Evolutionary conservation across 2,888 invertebrate genomes (phyloP), one percentile per base, ranked within the genome.

Genomic region (Molorchus minor): DNA sequence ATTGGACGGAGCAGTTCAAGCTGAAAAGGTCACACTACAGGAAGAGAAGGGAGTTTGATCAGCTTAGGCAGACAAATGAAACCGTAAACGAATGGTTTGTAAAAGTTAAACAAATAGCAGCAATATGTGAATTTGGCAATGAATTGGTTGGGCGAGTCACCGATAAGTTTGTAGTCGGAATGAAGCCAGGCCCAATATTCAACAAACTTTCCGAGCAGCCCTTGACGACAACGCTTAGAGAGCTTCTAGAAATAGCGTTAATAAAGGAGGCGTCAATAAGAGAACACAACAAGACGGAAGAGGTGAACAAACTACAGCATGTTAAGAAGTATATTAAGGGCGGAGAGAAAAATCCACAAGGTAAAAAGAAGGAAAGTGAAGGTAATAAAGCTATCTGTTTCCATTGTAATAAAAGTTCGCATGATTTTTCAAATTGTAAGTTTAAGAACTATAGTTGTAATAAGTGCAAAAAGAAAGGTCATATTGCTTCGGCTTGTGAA

Each of bases 1-100:
- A 12, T 52, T 64, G 29, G n/a, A 30, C 40, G 21, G 17, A 40
- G 2, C 64, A 61, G 29, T 65, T 56, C 55, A 49, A 55, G 30
- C 47, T 41, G 10, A 40, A 51, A 33, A 47, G 59, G 13, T 56
- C 62, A 21, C 30, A 55, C 2, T 70, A 30, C 17, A 33, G 56
- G 12, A 47, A 30, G 3, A 15, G 56, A 15, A 19, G 47, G 5
- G 13, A 21, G n/a, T 47, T 56, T 40, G 41, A 49, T 17, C 17
- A 21, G 8, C 21, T 49, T 12, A 47, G 25, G 25, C 30, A 56
- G 20, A 17, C 13, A 3, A n/a, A 46, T 17, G 56, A 40, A 29
- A 30, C 38, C 16, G 15, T 57, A n/a, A 43, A 33, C 20, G 57
- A 57, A 10, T 51, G 51, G 56, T 56, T 29, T 25, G 13, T 55